Base-by-base conservation (phyloP, 2,797 vertebrate genomes). In the Phoxinus dragarum region DNA sequence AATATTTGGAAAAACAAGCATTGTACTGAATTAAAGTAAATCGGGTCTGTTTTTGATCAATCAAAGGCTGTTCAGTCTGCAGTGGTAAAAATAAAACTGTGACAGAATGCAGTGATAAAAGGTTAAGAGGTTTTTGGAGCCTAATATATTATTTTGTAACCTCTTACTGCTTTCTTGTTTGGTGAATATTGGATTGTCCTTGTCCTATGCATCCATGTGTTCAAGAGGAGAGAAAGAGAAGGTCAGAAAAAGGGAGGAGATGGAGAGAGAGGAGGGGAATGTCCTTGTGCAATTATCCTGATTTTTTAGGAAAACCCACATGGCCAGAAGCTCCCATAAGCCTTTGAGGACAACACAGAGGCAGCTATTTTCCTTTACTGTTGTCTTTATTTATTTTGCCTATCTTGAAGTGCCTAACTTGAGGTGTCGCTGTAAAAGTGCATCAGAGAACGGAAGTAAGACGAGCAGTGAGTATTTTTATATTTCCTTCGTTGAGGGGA, bases 391-490 rank as follows among this genome's bases (percentile, higher is more conserved):
- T 66, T 10, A 36, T 54, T 80, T 52, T 23, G 31, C n/a, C 42
- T 77, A 59, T 3, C 36, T 84, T 49, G 12, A 47, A 47, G 44
- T 47, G 44, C 44, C 42, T 56, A 47, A 9, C 19, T 73, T 36
- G 21, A 69, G 61, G 17, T 31, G 6, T 36, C 10, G 19, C 12
- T 27, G 40, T 42, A 54, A 56, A 56, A 27, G 31, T 61, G 16
- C 27, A 44, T 36, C 67, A 78, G 21, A 64, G 47, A 67, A 73
- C 56, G 27, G 75, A 67, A 80, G 75, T 75, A 78, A 73, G 72
- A 11, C 31, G 27, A 81, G 61, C 42, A 36, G 89, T 90, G 78
- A 88, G 89, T 86, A 71, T 67, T 80, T 72, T 80, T 75, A 38
- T 1, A 11, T 27, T 34, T 82, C 54, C 23, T 59, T 80, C 34